Conservation (phyloP, 2,113 vertebrate species). For the Cariama cristata region DNA sequence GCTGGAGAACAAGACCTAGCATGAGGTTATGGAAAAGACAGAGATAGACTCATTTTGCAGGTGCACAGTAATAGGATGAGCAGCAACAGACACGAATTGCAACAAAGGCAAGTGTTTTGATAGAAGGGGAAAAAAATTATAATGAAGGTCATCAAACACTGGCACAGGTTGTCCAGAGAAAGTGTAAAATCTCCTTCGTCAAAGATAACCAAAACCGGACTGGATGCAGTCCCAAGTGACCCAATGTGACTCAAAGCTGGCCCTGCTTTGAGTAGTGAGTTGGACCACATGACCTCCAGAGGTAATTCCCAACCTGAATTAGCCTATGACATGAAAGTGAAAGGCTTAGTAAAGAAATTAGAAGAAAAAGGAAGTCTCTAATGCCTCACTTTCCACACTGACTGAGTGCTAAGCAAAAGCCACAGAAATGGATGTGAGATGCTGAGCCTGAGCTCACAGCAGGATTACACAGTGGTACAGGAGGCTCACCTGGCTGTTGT, state of each 20-base stretch:
- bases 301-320: slow-evolving; percentile 10
- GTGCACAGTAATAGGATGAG: not conserved
- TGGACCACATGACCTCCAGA: not conserved
- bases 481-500: slow-evolving; percentile 74
- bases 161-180: not conserved
- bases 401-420: not conserved
- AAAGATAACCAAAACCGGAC: not conserved
- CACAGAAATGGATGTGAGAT: not conserved
- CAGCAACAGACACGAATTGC: not conserved
- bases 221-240: not conserved
- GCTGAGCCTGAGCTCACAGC: not conserved
- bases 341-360: not conserved
- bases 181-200: not conserved
- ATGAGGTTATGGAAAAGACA: not conserved
- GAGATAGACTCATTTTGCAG: not conserved
- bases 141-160: not conserved
- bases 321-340: not conserved
- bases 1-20: not conserved
- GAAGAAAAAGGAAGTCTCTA: not conserved
- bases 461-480: not conserved
- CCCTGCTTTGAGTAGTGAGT: not conserved
- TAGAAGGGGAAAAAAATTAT: not conserved
- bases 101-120: not conserved
- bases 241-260: not conserved
- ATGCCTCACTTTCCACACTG: not conserved